These are phyloP conservation scores for Lycopodina hypogea DNA, from an alignment of 37 sponge, comb jelly and placozoan genomes.

Conservation along the genomic window DNA sequence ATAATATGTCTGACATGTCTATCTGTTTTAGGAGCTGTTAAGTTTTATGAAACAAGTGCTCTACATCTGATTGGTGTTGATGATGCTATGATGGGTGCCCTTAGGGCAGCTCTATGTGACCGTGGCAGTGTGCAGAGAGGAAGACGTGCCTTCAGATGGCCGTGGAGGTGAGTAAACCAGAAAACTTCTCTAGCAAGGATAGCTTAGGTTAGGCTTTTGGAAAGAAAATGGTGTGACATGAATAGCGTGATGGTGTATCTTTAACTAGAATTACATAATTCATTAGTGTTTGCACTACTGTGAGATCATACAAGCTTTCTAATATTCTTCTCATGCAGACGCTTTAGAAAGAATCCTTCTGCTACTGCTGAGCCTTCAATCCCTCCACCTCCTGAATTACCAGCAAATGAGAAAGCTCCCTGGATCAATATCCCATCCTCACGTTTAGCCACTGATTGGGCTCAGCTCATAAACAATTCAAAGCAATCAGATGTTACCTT, in stretches of 20 bases:
- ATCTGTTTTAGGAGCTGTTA: slow-evolving; percentile 30
- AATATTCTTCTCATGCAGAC: slow-evolving; percentile 1
- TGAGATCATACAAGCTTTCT: too few species aligned
- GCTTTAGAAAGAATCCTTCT: not conserved
- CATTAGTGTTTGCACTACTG: too few species aligned
- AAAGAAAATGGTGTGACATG: too few species aligned
- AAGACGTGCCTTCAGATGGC: slow-evolving; percentile 35
- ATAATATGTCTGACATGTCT: not conserved
- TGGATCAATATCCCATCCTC: slow-evolving; percentile 79
- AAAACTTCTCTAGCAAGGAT: too few species aligned
- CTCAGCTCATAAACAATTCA: slow-evolving; percentile 25
- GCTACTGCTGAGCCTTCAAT: slow-evolving; percentile 23
- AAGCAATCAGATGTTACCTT: slow-evolving; percentile 62
- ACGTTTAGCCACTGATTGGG: slow-evolving; percentile 46
- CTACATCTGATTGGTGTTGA: slow-evolving; percentile 40
- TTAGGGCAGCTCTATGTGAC: slow-evolving; percentile 15
- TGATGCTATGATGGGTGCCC: slow-evolving; percentile 44
- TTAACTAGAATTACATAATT: too few species aligned
- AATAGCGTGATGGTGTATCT: too few species aligned
- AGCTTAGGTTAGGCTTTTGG: too few species aligned
- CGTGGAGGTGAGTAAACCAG: slow-evolving; percentile 28
- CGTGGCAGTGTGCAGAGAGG: not conserved
- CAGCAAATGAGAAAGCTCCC: slow-evolving; percentile 66
- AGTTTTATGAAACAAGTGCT: slow-evolving; percentile 76
- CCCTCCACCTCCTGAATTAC: slow-evolving; percentile 81